These are phyloP conservation scores for Heterodera filipjevi DNA, from an alignment of 2,888 invertebrate species.

Conservation along the genomic window DNA sequence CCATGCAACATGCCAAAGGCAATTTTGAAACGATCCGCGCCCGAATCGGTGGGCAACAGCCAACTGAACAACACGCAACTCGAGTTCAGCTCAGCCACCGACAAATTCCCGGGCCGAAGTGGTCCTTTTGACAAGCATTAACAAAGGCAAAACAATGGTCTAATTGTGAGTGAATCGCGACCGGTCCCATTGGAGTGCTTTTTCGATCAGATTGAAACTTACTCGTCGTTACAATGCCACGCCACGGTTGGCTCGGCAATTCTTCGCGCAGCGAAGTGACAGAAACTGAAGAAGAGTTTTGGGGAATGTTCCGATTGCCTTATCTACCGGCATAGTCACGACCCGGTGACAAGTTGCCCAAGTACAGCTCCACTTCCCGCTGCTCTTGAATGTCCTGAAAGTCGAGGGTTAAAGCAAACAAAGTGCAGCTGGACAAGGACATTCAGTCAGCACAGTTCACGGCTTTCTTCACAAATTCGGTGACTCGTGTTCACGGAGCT, in stretches of 20 bases:
- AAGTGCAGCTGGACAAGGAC: no score
- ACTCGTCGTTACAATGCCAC: conserved; percentile 59
- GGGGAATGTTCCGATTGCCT: neutral
- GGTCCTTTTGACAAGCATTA: conserved; percentile 41
- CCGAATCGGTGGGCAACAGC: conserved; percentile 49
- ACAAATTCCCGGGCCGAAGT: conserved; percentile 43
- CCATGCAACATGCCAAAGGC: conserved; percentile 48
- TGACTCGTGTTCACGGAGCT: no score
- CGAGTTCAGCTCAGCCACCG: conserved; percentile 51
- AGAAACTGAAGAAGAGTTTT: conserved; percentile 35
- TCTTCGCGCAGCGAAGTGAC: conserved; percentile 58
- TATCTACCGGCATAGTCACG: conserved; percentile 53
- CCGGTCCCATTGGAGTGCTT: neutral
- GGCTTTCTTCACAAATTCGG: no score
- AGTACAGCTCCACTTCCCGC: conserved; percentile 57
- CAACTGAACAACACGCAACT: conserved; percentile 56
- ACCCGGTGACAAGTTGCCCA: conserved; percentile 61
- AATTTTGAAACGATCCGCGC: conserved; percentile 54
- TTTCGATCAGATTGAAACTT: conserved; percentile 25
- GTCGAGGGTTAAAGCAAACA: neutral
- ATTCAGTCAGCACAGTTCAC: no score
- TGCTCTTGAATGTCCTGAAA: conserved; percentile 56
- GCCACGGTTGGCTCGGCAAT: conserved; percentile 60
- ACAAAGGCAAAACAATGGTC: neutral
- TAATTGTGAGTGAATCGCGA: no score